Percentiles rank a stretch among this genome's conserved stretches.
Conservation (phyloP, 2,797 vertebrate species). For the Anguilla anguilla region DNA sequence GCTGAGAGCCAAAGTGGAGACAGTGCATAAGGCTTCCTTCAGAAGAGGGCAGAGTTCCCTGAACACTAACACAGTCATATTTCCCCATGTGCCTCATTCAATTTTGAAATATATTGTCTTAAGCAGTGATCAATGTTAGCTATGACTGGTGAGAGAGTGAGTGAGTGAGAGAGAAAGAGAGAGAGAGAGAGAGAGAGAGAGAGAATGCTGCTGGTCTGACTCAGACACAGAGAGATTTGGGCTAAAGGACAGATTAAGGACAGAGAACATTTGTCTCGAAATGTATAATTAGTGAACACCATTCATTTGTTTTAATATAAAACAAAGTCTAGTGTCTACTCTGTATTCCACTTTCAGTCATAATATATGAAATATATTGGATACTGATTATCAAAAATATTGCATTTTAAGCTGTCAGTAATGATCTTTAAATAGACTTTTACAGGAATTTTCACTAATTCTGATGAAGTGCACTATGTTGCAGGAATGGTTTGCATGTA, state of each 20-base stretch:
- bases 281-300: not conserved
- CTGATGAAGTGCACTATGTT: not conserved
- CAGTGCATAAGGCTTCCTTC: not conserved
- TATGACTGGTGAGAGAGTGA: not conserved
- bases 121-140: not conserved
- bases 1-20: not conserved
- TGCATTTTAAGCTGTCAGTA: not conserved
- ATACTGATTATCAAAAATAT: not conserved
- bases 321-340: not conserved
- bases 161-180: not conserved
- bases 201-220: too few species aligned
- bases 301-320: not conserved
- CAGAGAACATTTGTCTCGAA: not conserved
- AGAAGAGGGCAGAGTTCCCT: not conserved
- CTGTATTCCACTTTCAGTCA: not conserved
- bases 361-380: not conserved
- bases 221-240: not conserved
- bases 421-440: not conserved
- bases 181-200: too few species aligned
- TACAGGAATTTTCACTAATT: not conserved
- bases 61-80: not conserved
- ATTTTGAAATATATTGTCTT: not conserved
- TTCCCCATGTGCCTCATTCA: not conserved
- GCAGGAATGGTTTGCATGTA: not conserved
- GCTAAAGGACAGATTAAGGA: not conserved